Conservation (phyloP, 2,113 vertebrate genomes). For the Syngnathus scovelli region DNA sequence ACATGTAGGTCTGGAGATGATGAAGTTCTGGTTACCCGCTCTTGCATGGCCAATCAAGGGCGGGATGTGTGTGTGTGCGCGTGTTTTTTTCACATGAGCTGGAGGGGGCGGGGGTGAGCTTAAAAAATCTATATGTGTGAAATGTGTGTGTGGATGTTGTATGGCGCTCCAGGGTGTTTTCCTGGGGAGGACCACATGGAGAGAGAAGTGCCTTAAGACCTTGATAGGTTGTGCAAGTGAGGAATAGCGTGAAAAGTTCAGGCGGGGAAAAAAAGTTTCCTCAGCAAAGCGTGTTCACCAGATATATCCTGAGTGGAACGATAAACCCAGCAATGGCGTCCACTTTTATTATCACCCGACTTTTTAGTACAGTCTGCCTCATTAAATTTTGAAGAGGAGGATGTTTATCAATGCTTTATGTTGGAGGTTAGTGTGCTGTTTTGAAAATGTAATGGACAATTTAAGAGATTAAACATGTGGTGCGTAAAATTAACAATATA, state of each 20-base stretch:
- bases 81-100: slow-evolving; percentile 48
- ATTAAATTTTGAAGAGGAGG: slow-evolving; percentile 49
- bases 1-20: slow-evolving; percentile 44
- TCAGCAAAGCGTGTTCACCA: slow-evolving; percentile 8
- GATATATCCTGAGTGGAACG: slow-evolving; percentile 20
- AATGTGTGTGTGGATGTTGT: slow-evolving; percentile 19
- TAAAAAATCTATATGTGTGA: slow-evolving; percentile 54
- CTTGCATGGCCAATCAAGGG: slow-evolving; percentile 26
- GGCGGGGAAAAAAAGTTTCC: slow-evolving; percentile 25
- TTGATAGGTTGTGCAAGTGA: slow-evolving; percentile 29
- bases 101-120: slow-evolving; percentile 28
- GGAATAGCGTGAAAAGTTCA: slow-evolving; percentile 34
- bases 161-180: slow-evolving; percentile 48
- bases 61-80: slow-evolving; percentile 26
- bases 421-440: slow-evolving; percentile 36
- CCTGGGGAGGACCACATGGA: slow-evolving; percentile 43
- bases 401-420: slow-evolving; percentile 49
- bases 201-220: slow-evolving; percentile 30
- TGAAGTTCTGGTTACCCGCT: slow-evolving; percentile 38
- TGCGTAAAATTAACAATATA: slow-evolving; percentile 27
- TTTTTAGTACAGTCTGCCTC: slow-evolving; percentile 42
- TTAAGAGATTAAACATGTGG: slow-evolving; percentile 33
- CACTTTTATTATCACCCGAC: slow-evolving; percentile 43
- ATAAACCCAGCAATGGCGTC: slow-evolving; percentile 34
- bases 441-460: slow-evolving; percentile 33